A percentile compares a stretch with the other conserved stretches of the same genome.
Evolutionary conservation across 2,888 invertebrate genomes (phyloP).

Genomic region (Macrosoma leucophasiata): DNA sequence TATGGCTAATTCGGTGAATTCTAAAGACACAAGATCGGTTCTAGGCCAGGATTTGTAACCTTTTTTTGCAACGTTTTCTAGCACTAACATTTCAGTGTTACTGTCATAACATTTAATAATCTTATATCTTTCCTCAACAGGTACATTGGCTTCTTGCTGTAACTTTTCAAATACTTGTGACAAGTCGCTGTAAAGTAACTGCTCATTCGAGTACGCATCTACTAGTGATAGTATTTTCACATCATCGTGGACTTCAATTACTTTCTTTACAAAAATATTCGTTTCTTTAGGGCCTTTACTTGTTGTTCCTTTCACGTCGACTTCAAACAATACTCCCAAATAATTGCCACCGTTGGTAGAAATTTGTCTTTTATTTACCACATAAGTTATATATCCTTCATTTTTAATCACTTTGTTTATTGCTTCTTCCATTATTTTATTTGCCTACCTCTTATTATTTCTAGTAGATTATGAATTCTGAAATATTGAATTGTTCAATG

Average conservation of each 20-base stretch:
- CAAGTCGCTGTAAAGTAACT: constrained; percentile 38
- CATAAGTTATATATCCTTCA: constrained; percentile 29
- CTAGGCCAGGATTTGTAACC: constrained; percentile 38
- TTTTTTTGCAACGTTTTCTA: constrained; percentile 39
- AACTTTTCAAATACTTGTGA: constrained; percentile 32
- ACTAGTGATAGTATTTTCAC: constrained; percentile 31
- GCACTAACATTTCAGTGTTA: constrained; percentile 35
- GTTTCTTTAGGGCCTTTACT: constrained; percentile 27
- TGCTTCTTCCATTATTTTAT: constrained; percentile 11
- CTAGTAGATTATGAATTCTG: too few relatives aligned
- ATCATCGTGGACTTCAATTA: constrained; percentile 27
- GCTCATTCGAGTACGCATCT: constrained; percentile 37
- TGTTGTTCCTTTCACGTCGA: constrained; percentile 35
- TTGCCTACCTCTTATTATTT: background rate
- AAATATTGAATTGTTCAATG: too few relatives aligned
- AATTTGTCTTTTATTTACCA: constrained; percentile 28
- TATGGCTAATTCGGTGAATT: constrained; percentile 38
- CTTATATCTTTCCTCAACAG: constrained; percentile 34
- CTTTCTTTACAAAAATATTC: constrained; percentile 44
- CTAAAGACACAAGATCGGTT: constrained; percentile 34
- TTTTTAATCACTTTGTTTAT: constrained; percentile 28
- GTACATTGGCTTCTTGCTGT: constrained; percentile 36
- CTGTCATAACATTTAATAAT: constrained; percentile 35
- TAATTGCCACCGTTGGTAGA: constrained; percentile 37
- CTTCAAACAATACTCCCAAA: constrained; percentile 37